phyloP scores from a whole-genome alignment of 53 echinoderm and acorn worm genomes.

The Holothuria scabra region DNA sequence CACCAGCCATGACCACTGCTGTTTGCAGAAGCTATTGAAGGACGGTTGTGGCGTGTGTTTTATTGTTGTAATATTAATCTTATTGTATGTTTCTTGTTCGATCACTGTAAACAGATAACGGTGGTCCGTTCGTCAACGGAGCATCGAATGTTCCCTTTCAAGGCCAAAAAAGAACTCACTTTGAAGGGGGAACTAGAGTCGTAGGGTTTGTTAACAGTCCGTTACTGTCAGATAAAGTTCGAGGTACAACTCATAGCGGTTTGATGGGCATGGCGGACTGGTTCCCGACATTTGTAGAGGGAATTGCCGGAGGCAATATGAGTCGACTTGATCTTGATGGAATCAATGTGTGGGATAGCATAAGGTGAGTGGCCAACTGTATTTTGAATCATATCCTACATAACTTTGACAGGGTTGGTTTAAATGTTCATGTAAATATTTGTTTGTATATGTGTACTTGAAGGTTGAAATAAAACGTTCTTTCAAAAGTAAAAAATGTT shows the following conservation, averaged over 20 bases:
- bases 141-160: constrained; percentile 4
- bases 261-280: constrained; percentile 33
- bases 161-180: constrained; percentile 28
- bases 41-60: too few relatives aligned
- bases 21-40: too few relatives aligned
- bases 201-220: constrained; percentile 36
- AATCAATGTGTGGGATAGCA: constrained; percentile 17
- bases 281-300: constrained; percentile 37
- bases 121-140: constrained; percentile 10
- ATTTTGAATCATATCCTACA: background rate
- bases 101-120: background rate
- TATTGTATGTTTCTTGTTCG: background rate
- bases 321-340: constrained; percentile 18
- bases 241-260: constrained; percentile 19
- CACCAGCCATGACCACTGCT: too few relatives aligned
- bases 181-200: constrained; percentile 30
- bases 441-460: too few relatives aligned
- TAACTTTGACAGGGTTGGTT: too few relatives aligned
- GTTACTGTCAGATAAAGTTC: constrained; percentile 1
- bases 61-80: background rate
- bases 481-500: too few relatives aligned
- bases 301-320: constrained; percentile 7
- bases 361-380: background rate
- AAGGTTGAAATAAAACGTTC: too few relatives aligned
- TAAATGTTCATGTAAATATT: too few relatives aligned